These are phyloP conservation scores for Trinectes maculatus DNA, from an alignment of 2,113 vertebrate species.

Conservation along the genomic window DNA sequence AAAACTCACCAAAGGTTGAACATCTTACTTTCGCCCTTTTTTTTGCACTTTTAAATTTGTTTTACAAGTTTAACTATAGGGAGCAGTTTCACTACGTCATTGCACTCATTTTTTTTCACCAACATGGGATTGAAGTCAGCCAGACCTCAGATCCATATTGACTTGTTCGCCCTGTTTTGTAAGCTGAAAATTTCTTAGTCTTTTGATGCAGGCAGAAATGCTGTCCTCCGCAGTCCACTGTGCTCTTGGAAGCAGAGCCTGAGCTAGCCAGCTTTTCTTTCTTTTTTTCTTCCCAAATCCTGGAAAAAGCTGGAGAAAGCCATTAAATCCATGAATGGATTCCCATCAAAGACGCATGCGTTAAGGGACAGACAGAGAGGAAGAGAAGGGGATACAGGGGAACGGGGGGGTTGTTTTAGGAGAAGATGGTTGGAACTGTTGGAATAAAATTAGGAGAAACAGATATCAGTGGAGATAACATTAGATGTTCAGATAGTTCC, in stretches of 20 bases:
- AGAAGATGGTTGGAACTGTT: slow-evolving; percentile 62
- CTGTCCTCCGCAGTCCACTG: slow-evolving; percentile 78
- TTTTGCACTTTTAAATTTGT: slow-evolving; percentile 69
- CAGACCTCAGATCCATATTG: slow-evolving; percentile 75
- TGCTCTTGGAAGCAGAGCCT: slow-evolving; percentile 68
- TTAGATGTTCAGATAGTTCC: slow-evolving; percentile 71
- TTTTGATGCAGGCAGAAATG: slow-evolving; percentile 79
- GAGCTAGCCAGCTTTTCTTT: slow-evolving; percentile 46
- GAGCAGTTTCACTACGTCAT: slow-evolving; percentile 66
- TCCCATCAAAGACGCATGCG: slow-evolving; percentile 78
- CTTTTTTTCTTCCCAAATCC: slow-evolving; percentile 66
- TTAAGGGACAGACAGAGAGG: slow-evolving; percentile 67
- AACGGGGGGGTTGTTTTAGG: slow-evolving; percentile 51
- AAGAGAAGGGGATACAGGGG: slow-evolving; percentile 34
- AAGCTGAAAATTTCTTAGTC: slow-evolving; percentile 75
- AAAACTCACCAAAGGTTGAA: slow-evolving; percentile 51
- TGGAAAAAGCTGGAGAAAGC: slow-evolving; percentile 78
- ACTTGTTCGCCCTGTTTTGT: slow-evolving; percentile 72
- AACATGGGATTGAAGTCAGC: slow-evolving; percentile 70
- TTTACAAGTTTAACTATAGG: slow-evolving; percentile 69
- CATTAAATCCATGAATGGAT: slow-evolving; percentile 85
- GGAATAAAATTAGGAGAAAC: slow-evolving; percentile 81
- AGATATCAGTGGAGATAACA: slow-evolving; percentile 78
- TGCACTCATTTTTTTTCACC: slow-evolving; percentile 23
- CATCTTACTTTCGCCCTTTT: slow-evolving; percentile 33